phyloP scores from a whole-genome alignment of 1,140 invertebrate genomes.

The Coptotermes formosanus region DNA sequence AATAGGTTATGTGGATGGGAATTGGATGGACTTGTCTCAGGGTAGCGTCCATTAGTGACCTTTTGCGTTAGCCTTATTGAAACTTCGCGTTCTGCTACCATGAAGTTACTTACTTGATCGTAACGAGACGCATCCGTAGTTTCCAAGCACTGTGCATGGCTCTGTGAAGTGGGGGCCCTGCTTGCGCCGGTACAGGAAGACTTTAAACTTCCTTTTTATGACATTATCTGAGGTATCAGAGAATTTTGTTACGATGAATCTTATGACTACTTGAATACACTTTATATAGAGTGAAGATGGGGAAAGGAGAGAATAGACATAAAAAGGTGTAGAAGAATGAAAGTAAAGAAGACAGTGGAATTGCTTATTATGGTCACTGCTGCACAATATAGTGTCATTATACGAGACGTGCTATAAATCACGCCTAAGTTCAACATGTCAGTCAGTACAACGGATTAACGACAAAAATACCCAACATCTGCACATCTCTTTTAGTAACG shows the following conservation, averaged over 20 bases:
- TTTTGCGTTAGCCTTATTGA: too few species aligned
- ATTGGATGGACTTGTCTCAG: too few species aligned
- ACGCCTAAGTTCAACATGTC: neutral
- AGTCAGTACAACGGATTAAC: neutral
- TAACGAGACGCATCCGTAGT: neutral
- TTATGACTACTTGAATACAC: neutral
- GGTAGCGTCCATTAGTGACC: too few species aligned
- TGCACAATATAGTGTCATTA: neutral
- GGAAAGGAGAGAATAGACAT: neutral
- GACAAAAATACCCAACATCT: neutral
- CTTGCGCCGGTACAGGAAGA: neutral
- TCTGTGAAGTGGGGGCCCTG: too few species aligned
- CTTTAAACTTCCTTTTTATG: neutral
- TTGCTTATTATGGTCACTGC: neutral
- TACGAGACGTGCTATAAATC: neutral
- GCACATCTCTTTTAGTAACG: too few species aligned
- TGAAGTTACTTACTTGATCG: too few species aligned
- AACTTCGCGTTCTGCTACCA: too few species aligned
- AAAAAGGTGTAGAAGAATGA: neutral
- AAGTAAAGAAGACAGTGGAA: neutral
- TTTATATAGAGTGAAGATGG: neutral
- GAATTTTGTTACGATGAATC: constrained; percentile 1
- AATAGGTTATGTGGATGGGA: too few species aligned
- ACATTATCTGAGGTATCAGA: neutral
- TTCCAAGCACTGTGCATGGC: neutral